Base-by-base conservation (phyloP, 92 coral and sea anemone species). In the Siderastrea radians region DNA sequence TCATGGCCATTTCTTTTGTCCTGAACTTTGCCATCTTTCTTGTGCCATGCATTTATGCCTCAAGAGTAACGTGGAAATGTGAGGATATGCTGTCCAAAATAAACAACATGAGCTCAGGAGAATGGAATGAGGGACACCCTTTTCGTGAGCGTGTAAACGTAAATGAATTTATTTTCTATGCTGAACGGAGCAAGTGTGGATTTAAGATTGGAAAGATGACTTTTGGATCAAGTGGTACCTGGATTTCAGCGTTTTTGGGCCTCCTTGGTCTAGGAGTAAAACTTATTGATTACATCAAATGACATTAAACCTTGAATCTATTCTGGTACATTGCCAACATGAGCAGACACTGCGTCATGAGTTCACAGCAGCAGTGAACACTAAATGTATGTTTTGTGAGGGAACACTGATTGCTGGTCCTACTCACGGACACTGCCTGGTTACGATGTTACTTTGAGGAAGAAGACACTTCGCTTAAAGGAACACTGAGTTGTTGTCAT, bases 231-330 rank as follows among this genome's bases (percentile, higher is more conserved):
- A 48, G 54, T 11, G 77, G 77, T 3, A 72, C 77, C 45, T 72
- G 12, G 72, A 76, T 76, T 44, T 76, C 81, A 44, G 81, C 52
- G n/a, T 52, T 76, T 52, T 45, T 76, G 11, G 81, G 65, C 3
- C 48, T 76, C 15, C 81, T 76, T 50, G 67, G 81, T 43, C 19
- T 76, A 12, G 81, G 81, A 76, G 47, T 76, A n/a, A 49, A 67
- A 76, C 8, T 76, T 55, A 4, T 76, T 43, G 45, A 43, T 3
- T 76, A 52, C 46, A 76, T 76, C 38, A 49, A 50, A 11, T 74
- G 19, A 74, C 49, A 69, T 59, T 59, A 14, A 13, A 8, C 15
- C 15, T 11, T 13, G 15, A 59, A 59, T 59, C 11, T 59, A 3
- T 13, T 59, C 13, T 7, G 15, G 15, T 0, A 59, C 15, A 7